Evolutionary conservation across 2,113 vertebrate species (phyloP).

Genomic region (Melanerpes aurifrons): DNA sequence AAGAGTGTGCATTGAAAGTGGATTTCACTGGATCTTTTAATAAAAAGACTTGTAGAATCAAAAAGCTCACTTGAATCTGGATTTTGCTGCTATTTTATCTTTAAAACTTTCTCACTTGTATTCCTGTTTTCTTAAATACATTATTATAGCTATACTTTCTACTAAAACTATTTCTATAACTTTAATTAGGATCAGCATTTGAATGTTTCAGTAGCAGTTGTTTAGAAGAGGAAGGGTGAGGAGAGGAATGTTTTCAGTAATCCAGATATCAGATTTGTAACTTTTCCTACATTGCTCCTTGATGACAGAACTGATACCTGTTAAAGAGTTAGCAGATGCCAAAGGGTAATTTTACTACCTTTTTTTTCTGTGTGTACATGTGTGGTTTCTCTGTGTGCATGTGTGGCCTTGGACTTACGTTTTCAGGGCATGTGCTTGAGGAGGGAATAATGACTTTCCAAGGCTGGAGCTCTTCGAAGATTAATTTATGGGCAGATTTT

Average conservation of each 20-base stretch:
- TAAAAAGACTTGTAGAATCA: background rate
- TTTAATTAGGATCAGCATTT: background rate
- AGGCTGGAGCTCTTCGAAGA: background rate
- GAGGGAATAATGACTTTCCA: background rate
- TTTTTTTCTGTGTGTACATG: background rate
- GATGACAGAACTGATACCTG: background rate
- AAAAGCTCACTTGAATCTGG: background rate
- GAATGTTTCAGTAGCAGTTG: background rate
- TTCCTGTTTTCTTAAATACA: background rate
- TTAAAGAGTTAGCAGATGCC: background rate
- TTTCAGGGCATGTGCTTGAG: background rate
- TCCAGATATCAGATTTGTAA: background rate
- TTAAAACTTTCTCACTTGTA: background rate
- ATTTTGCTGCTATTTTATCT: background rate
- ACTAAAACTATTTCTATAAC: background rate
- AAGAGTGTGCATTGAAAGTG: background rate
- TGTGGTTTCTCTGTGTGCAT: background rate
- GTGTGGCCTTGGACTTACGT: background rate
- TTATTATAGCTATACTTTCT: background rate
- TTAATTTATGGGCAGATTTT: conserved; percentile 1
- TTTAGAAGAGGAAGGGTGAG: rapidly evolving
- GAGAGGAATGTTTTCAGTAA: background rate
- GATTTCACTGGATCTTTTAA: background rate
- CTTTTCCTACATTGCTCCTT: background rate
- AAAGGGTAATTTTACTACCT: background rate